Evolutionary conservation across 2,113 vertebrate genomes (phyloP).

Genomic region (Hyaena hyaena): DNA sequence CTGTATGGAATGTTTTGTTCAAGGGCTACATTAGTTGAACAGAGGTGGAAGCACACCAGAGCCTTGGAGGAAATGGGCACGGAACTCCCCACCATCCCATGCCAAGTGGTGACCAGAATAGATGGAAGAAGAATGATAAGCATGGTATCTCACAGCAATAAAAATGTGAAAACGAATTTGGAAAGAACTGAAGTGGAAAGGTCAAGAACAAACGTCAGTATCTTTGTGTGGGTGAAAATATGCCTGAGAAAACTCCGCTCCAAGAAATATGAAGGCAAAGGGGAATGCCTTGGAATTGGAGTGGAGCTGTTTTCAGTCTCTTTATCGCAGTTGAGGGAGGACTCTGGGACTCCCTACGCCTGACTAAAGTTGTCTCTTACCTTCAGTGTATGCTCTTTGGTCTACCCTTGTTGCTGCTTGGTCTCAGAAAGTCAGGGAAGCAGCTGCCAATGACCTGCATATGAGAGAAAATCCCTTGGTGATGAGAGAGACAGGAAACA

Average conservation of each 20-base stretch:
- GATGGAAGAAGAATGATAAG: slow-evolving; percentile 54
- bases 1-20: slow-evolving; percentile 59
- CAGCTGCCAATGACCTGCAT: background rate
- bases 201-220: slow-evolving; percentile 38
- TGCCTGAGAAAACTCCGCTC: slow-evolving; percentile 48
- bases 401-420: background rate
- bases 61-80: slow-evolving; percentile 62
- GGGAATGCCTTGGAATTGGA: background rate
- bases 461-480: background rate
- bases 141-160: background rate
- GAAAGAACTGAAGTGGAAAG: slow-evolving; percentile 61
- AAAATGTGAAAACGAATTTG: slow-evolving; percentile 50
- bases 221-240: slow-evolving; percentile 59
- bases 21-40: background rate
- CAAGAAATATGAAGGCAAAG: slow-evolving; percentile 43
- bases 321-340: background rate
- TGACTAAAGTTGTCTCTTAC: background rate
- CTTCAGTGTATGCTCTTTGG: background rate
- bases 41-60: slow-evolving; percentile 21
- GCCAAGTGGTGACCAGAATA: slow-evolving; percentile 73
- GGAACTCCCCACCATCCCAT: slow-evolving; percentile 72
- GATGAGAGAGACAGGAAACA: slow-evolving; percentile 27
- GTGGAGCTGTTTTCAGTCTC: background rate
- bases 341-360: background rate
- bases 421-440: background rate